Evolutionary conservation across 1,140 invertebrate species (phyloP).

Genomic region (Pissodes strobi): DNA sequence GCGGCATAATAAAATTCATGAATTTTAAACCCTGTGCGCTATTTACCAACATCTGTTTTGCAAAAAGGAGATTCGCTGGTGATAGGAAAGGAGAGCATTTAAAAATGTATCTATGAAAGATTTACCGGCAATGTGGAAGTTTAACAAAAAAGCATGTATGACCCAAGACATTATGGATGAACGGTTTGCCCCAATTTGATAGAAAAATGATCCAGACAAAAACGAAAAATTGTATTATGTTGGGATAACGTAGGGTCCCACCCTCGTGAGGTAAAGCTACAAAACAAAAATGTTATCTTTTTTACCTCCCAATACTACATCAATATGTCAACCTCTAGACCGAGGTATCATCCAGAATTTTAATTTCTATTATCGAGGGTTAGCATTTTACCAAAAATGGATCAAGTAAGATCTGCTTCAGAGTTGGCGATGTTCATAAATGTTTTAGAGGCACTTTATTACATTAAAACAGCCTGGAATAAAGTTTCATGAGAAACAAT

Average conservation of each 20-base stretch:
- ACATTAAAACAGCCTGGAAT: no score
- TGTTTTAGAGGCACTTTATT: no score
- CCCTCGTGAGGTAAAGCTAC: slow-evolving; percentile 39
- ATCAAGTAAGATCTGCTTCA: no score
- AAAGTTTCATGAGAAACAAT: slow-evolving; percentile 18
- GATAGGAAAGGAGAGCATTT: slow-evolving; percentile 4
- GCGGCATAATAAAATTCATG: no score
- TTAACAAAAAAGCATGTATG: no score
- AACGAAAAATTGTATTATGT: slow-evolving; percentile 57
- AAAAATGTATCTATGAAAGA: not conserved
- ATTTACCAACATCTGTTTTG: no score
- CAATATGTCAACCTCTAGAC: slow-evolving; percentile 60
- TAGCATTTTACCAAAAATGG: slow-evolving; percentile 41
- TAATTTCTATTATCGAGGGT: slow-evolving; percentile 47
- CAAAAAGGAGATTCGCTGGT: no score
- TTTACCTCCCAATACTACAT: slow-evolving; percentile 58
- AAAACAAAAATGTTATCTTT: slow-evolving; percentile 54
- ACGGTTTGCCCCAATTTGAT: slow-evolving; percentile 23
- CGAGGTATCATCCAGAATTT: slow-evolving; percentile 57
- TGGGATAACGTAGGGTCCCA: slow-evolving; percentile 47
- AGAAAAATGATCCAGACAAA: slow-evolving; percentile 56
- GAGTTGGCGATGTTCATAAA: slow-evolving; percentile 18
- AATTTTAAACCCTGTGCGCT: no score
- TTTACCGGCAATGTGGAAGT: not conserved
- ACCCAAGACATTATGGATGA: no score